These are phyloP conservation scores for Notarius lentiginosus DNA, from an alignment of 2,113 vertebrate genomes.

Conservation along the genomic window DNA sequence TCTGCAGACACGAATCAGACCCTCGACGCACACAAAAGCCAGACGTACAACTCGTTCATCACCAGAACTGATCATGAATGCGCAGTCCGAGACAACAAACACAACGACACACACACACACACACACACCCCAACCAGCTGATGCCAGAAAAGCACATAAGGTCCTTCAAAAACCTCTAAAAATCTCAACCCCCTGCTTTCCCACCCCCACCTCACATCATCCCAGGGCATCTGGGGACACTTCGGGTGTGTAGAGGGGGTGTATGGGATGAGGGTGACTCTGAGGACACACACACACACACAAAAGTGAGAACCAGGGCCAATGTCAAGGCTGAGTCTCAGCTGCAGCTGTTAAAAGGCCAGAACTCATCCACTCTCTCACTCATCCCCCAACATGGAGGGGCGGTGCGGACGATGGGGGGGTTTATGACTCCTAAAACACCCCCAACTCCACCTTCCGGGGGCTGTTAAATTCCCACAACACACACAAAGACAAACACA, in stretches of 20 bases:
- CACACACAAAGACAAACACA: constrained; percentile 50
- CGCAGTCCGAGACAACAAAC: not conserved
- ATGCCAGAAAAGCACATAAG: constrained; percentile 12
- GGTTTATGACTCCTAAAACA: constrained; percentile 32
- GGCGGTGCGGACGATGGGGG: not conserved
- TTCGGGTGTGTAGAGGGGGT: constrained; percentile 3
- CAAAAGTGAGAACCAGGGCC: constrained; percentile 48
- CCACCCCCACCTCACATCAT: constrained; percentile 54
- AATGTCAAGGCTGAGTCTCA: constrained; percentile 56
- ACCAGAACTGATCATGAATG: not conserved
- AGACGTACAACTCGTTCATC: not conserved
- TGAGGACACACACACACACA: constrained; percentile 64
- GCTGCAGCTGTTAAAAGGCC: constrained; percentile 45
- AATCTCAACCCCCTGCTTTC: constrained; percentile 45
- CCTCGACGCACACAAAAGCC: not conserved
- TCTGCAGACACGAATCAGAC: not conserved
- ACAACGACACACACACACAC: not conserved
- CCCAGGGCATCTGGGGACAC: constrained; percentile 47
- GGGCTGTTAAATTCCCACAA: constrained; percentile 16
- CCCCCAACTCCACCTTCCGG: constrained; percentile 21
- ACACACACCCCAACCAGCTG: constrained; percentile 12
- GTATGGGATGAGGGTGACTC: constrained; percentile 38
- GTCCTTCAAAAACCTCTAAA: constrained; percentile 53
- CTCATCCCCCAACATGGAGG: not conserved
- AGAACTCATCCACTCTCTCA: constrained; percentile 26